These are phyloP conservation scores for Antitype chi DNA, from an alignment of 2,888 invertebrate genomes.

Conservation along the genomic window DNA sequence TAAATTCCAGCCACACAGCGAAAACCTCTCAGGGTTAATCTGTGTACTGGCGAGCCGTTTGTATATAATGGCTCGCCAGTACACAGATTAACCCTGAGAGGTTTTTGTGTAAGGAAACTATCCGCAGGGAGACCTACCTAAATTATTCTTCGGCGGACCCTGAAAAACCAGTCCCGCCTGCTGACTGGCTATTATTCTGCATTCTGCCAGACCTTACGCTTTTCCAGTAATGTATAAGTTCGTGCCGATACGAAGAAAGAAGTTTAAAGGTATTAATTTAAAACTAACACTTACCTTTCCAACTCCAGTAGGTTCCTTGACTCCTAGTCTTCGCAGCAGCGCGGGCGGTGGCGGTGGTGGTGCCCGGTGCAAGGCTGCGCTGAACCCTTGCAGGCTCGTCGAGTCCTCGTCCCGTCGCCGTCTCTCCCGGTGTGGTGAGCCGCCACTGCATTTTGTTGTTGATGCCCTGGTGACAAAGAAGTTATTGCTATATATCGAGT, in stretches of 20 bases:
- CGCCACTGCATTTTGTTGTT: conserved; percentile 86
- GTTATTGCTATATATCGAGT: neutral
- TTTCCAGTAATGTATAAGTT: neutral
- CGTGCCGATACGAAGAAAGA: neutral
- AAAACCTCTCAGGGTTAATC: no score
- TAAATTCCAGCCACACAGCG: no score
- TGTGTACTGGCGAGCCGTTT: no score
- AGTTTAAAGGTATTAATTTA: neutral
- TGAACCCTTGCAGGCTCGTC: conserved; percentile 91
- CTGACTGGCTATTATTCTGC: neutral
- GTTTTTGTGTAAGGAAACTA: no score
- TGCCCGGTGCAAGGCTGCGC: conserved; percentile 92
- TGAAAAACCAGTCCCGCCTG: neutral
- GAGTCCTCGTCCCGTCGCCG: conserved; percentile 90
- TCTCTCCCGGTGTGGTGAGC: conserved; percentile 92
- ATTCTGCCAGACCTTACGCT: neutral
- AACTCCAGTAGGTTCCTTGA: conserved; percentile 94
- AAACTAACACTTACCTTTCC: conserved; percentile 93
- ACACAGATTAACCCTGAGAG: no score
- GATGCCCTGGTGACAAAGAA: conserved; percentile 89
- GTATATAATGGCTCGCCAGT: no score
- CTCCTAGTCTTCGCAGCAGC: conserved; percentile 93
- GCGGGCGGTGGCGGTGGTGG: conserved; percentile 96
- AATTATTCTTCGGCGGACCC: neutral
- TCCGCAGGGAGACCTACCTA: no score